phyloP scores from a whole-genome alignment of 1,140 invertebrate species.

The Lycorma delicatula region DNA sequence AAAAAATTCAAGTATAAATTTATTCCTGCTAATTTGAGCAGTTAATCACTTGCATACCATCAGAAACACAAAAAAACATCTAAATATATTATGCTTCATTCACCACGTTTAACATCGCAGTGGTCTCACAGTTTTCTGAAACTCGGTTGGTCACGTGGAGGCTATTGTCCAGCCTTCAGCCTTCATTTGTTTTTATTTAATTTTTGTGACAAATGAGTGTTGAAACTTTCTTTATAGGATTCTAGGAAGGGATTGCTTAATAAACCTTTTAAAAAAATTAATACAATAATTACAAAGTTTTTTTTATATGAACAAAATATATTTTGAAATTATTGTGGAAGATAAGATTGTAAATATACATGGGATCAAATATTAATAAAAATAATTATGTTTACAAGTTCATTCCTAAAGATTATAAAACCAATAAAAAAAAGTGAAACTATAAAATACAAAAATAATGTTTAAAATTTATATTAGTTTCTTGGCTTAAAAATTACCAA shows the following conservation, averaged over 20 bases:
- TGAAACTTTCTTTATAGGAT: no score
- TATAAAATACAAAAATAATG: not conserved
- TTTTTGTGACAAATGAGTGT: no score
- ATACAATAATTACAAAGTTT: no score
- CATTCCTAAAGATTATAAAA: not conserved
- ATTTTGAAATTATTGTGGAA: not conserved
- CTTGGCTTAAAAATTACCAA: not conserved
- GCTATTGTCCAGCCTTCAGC: no score
- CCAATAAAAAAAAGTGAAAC: no score
- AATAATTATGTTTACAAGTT: not conserved
- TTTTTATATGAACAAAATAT: not conserved
- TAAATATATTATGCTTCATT: no score
- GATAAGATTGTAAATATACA: not conserved
- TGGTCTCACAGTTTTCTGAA: not conserved
- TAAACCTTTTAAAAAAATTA: no score
- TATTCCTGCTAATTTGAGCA: no score
- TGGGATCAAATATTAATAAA: not conserved
- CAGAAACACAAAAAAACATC: no score
- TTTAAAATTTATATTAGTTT: not conserved
- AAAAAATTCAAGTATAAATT: no score
- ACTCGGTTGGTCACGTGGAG: not conserved
- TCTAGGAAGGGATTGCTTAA: no score
- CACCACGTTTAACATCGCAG: not conserved
- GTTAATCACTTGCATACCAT: no score
- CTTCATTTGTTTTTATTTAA: not conserved